Base-by-base conservation (phyloP, 2,113 vertebrate species). In the Laticauda laticaudata region DNA sequence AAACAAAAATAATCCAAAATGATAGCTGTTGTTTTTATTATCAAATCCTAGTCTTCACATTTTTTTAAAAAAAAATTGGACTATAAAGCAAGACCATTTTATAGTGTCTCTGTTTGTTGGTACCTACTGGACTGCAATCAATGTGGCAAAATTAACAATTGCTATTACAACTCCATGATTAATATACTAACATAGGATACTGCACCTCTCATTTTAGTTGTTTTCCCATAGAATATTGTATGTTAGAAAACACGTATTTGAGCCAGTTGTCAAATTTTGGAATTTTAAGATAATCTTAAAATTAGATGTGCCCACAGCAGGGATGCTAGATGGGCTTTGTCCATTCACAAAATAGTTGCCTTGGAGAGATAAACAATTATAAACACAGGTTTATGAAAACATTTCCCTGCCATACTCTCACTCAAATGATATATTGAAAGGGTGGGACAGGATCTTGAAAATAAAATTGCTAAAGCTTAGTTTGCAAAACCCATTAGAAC, bases 81-180 rank as follows among this genome's bases (percentile, higher is more conserved):
- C 34, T 87, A 69, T 94, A 95, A 94, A 95, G 92, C 55, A 95
- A 87, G 56, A 53, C 87, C 81, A 93, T 94, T 96, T 95, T 95
- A 88, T 51, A 61, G 53, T 10, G 91, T 96, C 91, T 90, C 24
- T 95, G 8, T 5, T 86, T 90, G 29, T 57, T 55, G 89, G 95
- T 96, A 96, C 94, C 94, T 95, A 96, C 91, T 43, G 93, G 88
- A 96, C 91, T 95, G 51, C 15, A 88, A 94, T 88, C 86, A 45
- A 45, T 43, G n/a, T 86, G 48, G 24, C 34, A 24, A 92, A 56
- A 57, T 34, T 61, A 56, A 5, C 45, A 86, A 87, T 86, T 90
- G 43, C 86, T 93, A 86, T 90, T 90, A 90, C 75, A 56, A 53
- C 53, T 90, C 75, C 26, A 56, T 64, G n/a, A 53, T 90, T 90